Base-by-base conservation (phyloP, 2,113 vertebrate genomes). In the Petrocephalus microphthalmus region DNA sequence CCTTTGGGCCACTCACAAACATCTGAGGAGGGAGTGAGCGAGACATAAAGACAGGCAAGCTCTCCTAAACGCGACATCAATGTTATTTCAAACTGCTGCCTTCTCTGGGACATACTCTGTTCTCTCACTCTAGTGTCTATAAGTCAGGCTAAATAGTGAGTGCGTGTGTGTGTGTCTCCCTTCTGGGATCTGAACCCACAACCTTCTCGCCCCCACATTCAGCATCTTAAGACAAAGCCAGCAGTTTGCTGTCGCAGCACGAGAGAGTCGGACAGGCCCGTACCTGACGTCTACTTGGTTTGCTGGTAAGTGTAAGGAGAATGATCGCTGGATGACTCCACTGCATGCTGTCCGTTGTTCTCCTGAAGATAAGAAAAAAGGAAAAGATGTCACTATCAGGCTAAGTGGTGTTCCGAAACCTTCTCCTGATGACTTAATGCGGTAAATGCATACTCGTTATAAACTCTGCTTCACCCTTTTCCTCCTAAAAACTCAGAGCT, bases 241-340 rank as follows among this genome's bases (percentile, higher is more conserved):
- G 42, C 20, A 11, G 81, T 45, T 45, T n/a, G 81, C 42, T 20
- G 17, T 78, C 13, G 15, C 29, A 1, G 17, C 22, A 47, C 15
- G 22, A 33, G 57, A 47, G 15, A 84, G 19, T 6, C 81, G 53
- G 52, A 5, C 25, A 74, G 4, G n/a, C 67, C 74, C 29, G 6
- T 97, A 99, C 98, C 97, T 96, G 95, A 94, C 95, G 95, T 96
- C 96, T 97, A 99, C 96, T 99, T 99, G 96, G 96, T 97, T 94
- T 97, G 97, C 93, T 98, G 98, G 95, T 96, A 97, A 81, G 97
- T 96, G 91, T 99, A 99, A 45, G 98, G 97, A 95, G 98, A 99
- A 91, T 97, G 98, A 93, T 99, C 98, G 93, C 95, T 97, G 94
- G 98, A 98, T 56, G 97, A 97, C 94, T 99, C 97, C 92, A 99